A percentile compares a stretch with the other conserved stretches of the same genome.
Conservation (phyloP, 2,888 invertebrate species). For the Liposcelis brunnea region DNA sequence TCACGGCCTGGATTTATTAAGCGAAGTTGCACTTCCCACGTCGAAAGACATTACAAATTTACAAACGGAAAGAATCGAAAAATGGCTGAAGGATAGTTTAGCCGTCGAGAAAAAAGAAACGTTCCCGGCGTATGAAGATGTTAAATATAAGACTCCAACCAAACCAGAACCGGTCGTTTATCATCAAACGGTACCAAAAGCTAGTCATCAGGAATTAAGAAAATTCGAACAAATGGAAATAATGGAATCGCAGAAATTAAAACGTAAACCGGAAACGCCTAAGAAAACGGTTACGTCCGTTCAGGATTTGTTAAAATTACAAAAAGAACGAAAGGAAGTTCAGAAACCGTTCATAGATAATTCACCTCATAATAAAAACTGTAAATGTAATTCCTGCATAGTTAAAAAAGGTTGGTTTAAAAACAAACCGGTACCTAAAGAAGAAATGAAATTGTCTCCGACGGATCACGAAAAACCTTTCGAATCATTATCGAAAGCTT, state of each 20-base stretch:
- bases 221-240: too few relatives aligned
- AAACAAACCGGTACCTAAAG: slow-evolving; percentile 12
- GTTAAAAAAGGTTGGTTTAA: slow-evolving; percentile 1
- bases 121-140: background rate
- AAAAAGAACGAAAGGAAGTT: background rate
- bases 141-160: background rate
- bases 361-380: background rate
- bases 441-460: slow-evolving; percentile 20
- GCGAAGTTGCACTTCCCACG: slow-evolving; percentile 25
- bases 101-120: slow-evolving; percentile 21
- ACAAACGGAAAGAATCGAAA: slow-evolving; percentile 51
- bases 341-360: background rate
- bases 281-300: slow-evolving; percentile 1
- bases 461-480: background rate
- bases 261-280: background rate
- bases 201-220: too few relatives aligned
- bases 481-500: slow-evolving; percentile 5
- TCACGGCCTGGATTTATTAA: slow-evolving; percentile 17
- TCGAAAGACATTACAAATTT: slow-evolving; percentile 46
- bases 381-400: background rate
- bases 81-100: slow-evolving; percentile 41
- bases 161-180: background rate
- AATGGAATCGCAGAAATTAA: background rate
- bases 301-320: background rate
- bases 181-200: too few relatives aligned